These are phyloP conservation scores for Chelmon rostratus DNA, from an alignment of 2,797 vertebrate species.

Conservation along the genomic window DNA sequence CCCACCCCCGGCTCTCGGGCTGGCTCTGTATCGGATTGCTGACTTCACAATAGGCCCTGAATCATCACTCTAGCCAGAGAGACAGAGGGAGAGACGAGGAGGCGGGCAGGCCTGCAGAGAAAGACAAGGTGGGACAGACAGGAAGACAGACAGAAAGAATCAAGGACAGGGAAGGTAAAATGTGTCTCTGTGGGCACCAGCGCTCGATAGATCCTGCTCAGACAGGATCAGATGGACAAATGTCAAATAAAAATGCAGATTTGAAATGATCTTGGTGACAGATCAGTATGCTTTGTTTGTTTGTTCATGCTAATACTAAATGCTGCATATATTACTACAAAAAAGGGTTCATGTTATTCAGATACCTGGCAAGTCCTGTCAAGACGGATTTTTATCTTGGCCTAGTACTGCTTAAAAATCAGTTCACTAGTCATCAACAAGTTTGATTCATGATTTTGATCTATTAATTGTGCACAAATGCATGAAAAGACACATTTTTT, in stretches of 20 bases:
- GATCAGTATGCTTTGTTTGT: too few relatives aligned
- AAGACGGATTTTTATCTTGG: not conserved
- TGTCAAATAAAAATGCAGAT: not conserved
- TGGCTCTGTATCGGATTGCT: conserved; percentile 81
- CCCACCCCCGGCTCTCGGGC: conserved; percentile 48
- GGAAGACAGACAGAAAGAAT: conserved; percentile 22
- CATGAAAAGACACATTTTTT: too few relatives aligned
- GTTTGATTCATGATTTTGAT: too few relatives aligned
- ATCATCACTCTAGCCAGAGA: conserved; percentile 78
- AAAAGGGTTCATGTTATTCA: not conserved
- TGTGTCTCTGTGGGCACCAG: conserved; percentile 16
- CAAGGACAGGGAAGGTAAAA: conserved; percentile 40
- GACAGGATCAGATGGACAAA: conserved; percentile 4
- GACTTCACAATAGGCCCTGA: conserved; percentile 81
- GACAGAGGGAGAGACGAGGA: conserved; percentile 70
- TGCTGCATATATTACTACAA: not conserved
- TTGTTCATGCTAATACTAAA: not conserved
- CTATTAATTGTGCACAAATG: too few relatives aligned
- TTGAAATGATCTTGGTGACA: not conserved
- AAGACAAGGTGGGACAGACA: conserved; percentile 52
- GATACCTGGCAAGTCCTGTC: not conserved
- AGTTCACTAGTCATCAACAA: not conserved
- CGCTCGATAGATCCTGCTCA: conserved; percentile 10
- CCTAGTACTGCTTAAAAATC: not conserved
- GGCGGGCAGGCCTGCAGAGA: conserved; percentile 55